These are phyloP conservation scores for Pyrocoelia pectoralis DNA, from an alignment of 2,888 invertebrate species.

Conservation along the genomic window DNA sequence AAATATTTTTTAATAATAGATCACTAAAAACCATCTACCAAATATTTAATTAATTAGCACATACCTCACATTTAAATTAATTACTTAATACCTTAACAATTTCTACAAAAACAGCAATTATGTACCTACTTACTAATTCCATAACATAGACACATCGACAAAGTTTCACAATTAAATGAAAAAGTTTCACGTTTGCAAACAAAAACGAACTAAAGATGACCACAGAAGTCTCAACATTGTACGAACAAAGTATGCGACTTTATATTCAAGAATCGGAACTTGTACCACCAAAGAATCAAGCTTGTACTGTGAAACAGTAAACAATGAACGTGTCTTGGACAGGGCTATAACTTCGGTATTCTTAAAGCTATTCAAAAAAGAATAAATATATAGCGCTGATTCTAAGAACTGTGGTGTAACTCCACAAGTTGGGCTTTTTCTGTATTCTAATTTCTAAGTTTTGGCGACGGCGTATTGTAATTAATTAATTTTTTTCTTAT, in stretches of 20 bases:
- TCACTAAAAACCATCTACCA: background rate
- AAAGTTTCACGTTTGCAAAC: no score
- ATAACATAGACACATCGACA: no score
- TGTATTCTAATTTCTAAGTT: no score
- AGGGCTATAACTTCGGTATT: conserved; percentile 33
- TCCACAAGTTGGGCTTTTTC: background rate
- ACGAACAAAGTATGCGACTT: conserved; percentile 19
- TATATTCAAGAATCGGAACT: conserved; percentile 25
- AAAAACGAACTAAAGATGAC: background rate
- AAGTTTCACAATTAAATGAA: no score
- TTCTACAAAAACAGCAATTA: no score
- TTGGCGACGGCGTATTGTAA: no score
- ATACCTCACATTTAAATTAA: no score
- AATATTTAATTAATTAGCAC: no score
- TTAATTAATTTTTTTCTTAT: no score
- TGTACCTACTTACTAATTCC: no score
- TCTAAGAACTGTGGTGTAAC: conserved; percentile 36
- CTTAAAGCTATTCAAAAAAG: conserved; percentile 35
- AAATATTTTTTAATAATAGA: background rate
- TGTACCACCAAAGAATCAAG: conserved; percentile 28
- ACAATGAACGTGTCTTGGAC: conserved; percentile 35
- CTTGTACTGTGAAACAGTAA: conserved; percentile 30
- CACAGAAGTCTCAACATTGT: background rate
- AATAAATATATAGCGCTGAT: conserved; percentile 41
- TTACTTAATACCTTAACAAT: no score